These are phyloP conservation scores for Cryptotis parvus DNA, from an alignment of 2,113 vertebrate species.

Conservation along the genomic window DNA sequence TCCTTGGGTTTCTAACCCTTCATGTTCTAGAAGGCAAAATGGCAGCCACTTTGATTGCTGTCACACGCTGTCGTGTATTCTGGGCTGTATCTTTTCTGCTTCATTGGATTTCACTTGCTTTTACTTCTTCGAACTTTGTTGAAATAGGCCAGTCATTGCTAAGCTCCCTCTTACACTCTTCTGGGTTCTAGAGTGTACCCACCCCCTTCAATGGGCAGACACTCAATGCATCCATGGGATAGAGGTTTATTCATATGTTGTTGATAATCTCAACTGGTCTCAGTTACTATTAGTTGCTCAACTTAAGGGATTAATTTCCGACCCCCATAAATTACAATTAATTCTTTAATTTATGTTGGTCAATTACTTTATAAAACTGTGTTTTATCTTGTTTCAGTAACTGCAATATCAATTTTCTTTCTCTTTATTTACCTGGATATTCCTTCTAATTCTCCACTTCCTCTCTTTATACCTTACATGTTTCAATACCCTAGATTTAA, in stretches of 20 bases:
- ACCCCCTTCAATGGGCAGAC: neutral
- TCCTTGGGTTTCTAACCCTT: neutral
- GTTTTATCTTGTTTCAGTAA: neutral
- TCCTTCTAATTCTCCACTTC: neutral
- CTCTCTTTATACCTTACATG: neutral
- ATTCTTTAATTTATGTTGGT: constrained; percentile 6
- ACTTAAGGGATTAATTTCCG: neutral
- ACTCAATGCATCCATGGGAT: neutral
- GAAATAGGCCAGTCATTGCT: neutral
- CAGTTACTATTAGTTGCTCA: neutral
- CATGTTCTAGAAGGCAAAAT: neutral
- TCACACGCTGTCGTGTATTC: neutral
- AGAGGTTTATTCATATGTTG: neutral
- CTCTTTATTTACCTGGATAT: neutral
- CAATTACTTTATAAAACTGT: neutral
- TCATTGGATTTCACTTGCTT: neutral
- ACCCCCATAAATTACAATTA: neutral
- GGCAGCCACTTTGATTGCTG: neutral
- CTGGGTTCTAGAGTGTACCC: neutral
- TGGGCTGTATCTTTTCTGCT: neutral
- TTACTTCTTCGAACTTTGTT: neutral
- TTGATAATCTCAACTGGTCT: neutral
- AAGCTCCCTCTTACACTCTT: neutral
- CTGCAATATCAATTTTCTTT: neutral
- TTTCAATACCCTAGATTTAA: neutral